Evolutionary conservation across 2,113 vertebrate species (phyloP).

Genomic region (Urocynchramus pylzowi): DNA sequence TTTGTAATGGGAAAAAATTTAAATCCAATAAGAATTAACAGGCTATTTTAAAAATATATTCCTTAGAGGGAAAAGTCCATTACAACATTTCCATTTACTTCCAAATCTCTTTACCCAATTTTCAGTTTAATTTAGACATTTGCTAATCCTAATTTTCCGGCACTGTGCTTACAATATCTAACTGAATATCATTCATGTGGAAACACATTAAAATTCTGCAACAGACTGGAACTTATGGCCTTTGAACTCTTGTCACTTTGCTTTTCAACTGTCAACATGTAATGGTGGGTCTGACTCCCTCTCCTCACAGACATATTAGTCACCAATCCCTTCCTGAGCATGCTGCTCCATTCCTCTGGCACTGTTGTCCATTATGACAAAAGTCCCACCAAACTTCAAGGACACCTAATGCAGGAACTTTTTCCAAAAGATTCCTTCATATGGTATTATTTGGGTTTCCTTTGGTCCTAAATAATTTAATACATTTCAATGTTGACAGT

Average conservation of each 20-base stretch:
- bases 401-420: not conserved
- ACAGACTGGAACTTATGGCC: not conserved
- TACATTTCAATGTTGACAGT: not conserved
- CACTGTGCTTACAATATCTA: not conserved
- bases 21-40: not conserved
- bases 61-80: not conserved
- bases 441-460: not conserved
- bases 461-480: not conserved
- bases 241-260: not conserved
- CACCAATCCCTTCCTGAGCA: not conserved
- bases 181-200: not conserved
- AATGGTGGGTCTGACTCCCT: not conserved
- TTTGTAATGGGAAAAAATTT: not conserved
- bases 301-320: not conserved
- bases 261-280: not conserved
- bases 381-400: not conserved
- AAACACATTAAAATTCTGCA: not conserved
- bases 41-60: not conserved
- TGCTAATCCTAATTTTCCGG: not conserved
- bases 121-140: conserved; percentile 27
- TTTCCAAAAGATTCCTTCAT: not conserved
- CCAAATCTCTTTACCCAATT: not conserved
- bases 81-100: not conserved
- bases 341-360: not conserved
- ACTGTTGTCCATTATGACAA: not conserved